Evolutionary conservation across 2,113 vertebrate species (phyloP), one percentile per base, ranked within the genome.

Genomic region (Tetrao urogallus): DNA sequence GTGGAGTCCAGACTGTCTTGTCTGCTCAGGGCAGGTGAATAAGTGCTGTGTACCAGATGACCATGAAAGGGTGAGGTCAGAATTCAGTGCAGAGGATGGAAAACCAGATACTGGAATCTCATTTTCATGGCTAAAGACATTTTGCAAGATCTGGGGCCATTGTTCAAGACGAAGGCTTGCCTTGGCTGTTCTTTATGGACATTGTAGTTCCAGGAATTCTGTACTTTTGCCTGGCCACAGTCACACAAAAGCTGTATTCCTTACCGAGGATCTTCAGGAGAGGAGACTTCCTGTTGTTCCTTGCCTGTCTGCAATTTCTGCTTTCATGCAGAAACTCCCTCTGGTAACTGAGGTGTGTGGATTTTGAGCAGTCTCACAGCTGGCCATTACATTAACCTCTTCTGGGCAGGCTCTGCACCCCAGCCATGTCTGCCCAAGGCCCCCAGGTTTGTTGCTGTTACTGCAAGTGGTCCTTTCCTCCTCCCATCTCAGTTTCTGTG

Each of bases 361-460:
- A 50, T 71, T 95, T 83, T 50, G 72, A 47, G 47, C 45, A 70
- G 45, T 13, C 2, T 0, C 20, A 48, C 10, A 34, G 21, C 4
- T 27, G 76, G 45, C 10, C 0, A 0, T 48, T 67, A 21, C 27
- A 61, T 27, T 40, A 76, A 45, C 8, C 36, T 77, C 17, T 83
- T 45, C 45, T 42, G 45, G 42, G 6, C 34, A 66, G 16, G 3
- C 7, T 70, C 12, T 89, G 14, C 47, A 67, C 6, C 8, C 20
- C 1, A 2, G 15, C 18, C 4, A 0, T 32, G 22, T 57, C 50
- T 6, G 17, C 38, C 9, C 25, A 43, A 56, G 13, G 5, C 10
- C 10, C 6, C 5, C 42, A 22, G 10, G 5, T 1, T 0, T 15
- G 6, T 65, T 8, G 25, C 21, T 2, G 0, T 8, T 66, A 43